phyloP scores from a whole-genome alignment of 2,113 vertebrate genomes.

The Plectropomus leopardus region DNA sequence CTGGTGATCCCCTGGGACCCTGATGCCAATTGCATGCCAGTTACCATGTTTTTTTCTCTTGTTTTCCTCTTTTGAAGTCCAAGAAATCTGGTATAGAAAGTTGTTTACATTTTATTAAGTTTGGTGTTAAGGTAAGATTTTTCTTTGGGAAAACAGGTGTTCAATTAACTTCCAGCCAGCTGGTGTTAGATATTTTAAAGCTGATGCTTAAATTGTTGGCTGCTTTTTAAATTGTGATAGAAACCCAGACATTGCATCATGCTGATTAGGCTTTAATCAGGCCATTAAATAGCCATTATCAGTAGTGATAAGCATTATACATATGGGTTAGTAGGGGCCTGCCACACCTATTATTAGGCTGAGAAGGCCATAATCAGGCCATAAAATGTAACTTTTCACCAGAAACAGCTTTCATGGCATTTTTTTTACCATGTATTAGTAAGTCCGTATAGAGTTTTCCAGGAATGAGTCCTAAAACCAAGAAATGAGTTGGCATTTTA shows the following conservation, averaged over 20 bases:
- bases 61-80: neutral
- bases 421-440: too few relatives aligned
- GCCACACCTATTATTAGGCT: too few relatives aligned
- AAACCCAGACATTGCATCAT: neutral
- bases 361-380: too few relatives aligned
- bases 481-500: too few relatives aligned
- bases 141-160: constrained; percentile 55
- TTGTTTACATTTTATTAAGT: constrained; percentile 39
- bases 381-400: too few relatives aligned
- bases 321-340: too few relatives aligned
- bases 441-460: too few relatives aligned
- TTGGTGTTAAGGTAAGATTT: constrained; percentile 17
- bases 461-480: too few relatives aligned
- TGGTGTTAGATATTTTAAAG: constrained; percentile 28
- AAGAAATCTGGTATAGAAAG: constrained; percentile 9
- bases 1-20: neutral
- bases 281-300: too few relatives aligned
- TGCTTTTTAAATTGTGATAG: neutral
- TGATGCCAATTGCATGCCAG: constrained; percentile 21
- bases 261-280: too few relatives aligned
- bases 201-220: neutral
- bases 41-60: neutral
- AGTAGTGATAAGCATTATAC: too few relatives aligned
- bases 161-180: constrained; percentile 51
- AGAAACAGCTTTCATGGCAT: too few relatives aligned